A percentile compares a stretch with the other conserved stretches of the same genome.
Evolutionary conservation across 2,113 vertebrate species (phyloP).

Genomic region (Chlorodrepanis virens): DNA sequence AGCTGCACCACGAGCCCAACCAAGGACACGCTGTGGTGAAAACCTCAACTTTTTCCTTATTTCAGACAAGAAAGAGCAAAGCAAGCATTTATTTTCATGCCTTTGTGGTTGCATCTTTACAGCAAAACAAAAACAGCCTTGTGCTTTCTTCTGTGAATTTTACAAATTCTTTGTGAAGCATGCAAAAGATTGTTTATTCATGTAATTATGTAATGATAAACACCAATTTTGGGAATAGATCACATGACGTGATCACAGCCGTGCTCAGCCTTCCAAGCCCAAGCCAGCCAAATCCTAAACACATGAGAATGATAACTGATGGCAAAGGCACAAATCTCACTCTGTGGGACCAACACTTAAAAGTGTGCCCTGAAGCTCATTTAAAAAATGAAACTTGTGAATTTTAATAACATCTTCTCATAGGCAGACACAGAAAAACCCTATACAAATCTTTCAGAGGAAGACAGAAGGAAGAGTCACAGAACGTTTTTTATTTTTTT

Average conservation of each 20-base stretch:
- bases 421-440: not conserved
- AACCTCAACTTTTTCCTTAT: not conserved
- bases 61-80: not conserved
- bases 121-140: not conserved
- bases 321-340: not conserved
- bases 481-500: not conserved
- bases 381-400: not conserved
- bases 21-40: fast-evolving
- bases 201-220: not conserved
- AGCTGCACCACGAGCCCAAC: fast-evolving
- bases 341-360: not conserved
- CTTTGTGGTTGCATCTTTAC: not conserved
- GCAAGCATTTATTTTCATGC: not conserved
- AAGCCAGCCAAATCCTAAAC: not conserved
- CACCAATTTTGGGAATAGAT: not conserved
- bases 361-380: not conserved
- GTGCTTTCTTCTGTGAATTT: not conserved
- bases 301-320: not conserved
- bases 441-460: not conserved
- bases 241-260: fast-evolving
- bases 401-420: not conserved
- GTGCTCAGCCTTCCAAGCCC: not conserved
- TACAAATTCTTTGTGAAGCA: not conserved
- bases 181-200: not conserved
- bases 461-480: not conserved